Evolutionary conservation across 2,888 invertebrate genomes (phyloP), one percentile per base, ranked within the genome.

Genomic region (Drosophila trichaetosa): DNA sequence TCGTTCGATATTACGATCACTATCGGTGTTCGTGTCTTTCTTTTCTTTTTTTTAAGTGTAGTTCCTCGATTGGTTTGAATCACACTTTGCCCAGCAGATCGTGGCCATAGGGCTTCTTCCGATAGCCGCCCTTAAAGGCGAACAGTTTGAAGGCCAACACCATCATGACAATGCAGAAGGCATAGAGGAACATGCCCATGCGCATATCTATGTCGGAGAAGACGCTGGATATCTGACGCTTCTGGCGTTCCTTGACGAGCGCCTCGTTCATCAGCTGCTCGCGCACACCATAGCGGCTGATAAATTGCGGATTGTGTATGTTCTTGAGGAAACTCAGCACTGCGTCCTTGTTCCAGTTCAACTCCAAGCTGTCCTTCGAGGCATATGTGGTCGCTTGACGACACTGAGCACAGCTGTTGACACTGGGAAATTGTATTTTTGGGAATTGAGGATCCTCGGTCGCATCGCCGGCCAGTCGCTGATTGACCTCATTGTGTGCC

Each of bases 401-500:
- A 71, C 98, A 98, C 49, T 94, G 92, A 0, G 95, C 94, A 92
- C 99, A 99, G 67, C 95, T 94, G 3, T 74, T 83, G 21, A 92
- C 89, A 89, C 80, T 95, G 82, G 99, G 99, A 92, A 97, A 99
- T 92, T 98, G 97, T 67, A 96, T 94, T 93, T 99, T 99, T 0
- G 97, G 98, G 93, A 96, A 96, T 62, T 94, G 93, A 0, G 99
- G 98, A 94, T 99, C 99, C 93, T 99, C 99, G 1, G 98, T 97
- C 5, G 93, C 78, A 92, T 98, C 98, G 0, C 97, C 97, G 29
- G 97, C 95, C 33, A 99, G 94, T 80, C 99, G 95, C 77, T 96
- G 94, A 92, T 99, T 99, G 0, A 98, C 99, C 93, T 96, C 96
- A 92, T 99, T 99, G 92, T 99, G 99, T 0, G 97, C 97, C 85